Conservation (phyloP, 2,797 vertebrate genomes). For the Loriculus beryllinus region DNA sequence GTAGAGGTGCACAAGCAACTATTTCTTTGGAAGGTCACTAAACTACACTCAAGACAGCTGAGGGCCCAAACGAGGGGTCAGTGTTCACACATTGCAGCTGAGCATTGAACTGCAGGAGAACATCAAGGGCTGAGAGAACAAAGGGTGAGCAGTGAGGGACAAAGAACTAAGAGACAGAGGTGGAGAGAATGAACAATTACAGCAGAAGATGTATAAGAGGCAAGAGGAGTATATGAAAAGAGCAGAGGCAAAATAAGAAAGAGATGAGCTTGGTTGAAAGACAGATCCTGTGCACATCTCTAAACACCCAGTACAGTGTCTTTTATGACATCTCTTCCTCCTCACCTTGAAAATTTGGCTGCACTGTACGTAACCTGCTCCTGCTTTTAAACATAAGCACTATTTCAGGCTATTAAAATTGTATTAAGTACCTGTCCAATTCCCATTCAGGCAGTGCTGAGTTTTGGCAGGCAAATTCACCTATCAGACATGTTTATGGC, state of each 20-base stretch:
- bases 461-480: background rate
- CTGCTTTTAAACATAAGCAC: background rate
- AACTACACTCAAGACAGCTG: background rate
- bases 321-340: background rate
- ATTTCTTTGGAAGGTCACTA: background rate
- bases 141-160: background rate
- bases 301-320: background rate
- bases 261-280: background rate
- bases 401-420: slow-evolving; percentile 27
- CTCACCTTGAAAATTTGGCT: slow-evolving; percentile 3
- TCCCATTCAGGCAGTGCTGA: background rate
- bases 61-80: background rate
- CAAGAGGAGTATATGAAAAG: background rate
- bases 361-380: background rate
- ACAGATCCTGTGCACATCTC: background rate
- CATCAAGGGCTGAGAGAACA: background rate
- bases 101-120: background rate
- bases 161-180: background rate
- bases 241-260: background rate
- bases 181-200: background rate
- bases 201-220: background rate
- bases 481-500: background rate
- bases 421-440: background rate
- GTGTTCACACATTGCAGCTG: background rate
- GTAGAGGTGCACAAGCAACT: background rate